Evolutionary conservation across 2,113 vertebrate genomes (phyloP).

Genomic region (Oryzias woworae): DNA sequence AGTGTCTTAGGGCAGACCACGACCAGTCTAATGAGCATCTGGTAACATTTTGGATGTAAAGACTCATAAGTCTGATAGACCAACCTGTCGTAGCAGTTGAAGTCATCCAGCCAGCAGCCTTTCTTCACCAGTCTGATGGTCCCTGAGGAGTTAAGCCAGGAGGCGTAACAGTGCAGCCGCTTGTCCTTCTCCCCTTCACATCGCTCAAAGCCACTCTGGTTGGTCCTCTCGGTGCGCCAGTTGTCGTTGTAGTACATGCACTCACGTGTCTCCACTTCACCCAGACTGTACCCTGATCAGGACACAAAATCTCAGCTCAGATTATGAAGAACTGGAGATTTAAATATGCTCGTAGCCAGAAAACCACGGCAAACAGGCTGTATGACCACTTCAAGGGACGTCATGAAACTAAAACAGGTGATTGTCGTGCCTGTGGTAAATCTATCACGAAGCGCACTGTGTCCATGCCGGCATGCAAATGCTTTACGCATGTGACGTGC

Average conservation of each 20-base stretch:
- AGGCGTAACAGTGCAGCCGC: slow-evolving; percentile 94
- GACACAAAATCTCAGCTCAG: slow-evolving; percentile 48
- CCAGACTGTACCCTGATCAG: slow-evolving; percentile 84
- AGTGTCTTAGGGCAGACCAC: too few relatives aligned
- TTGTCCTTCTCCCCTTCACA: slow-evolving; percentile 97
- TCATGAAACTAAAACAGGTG: too few relatives aligned
- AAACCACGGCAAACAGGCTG: too few relatives aligned
- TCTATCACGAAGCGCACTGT: too few relatives aligned
- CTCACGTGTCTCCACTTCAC: slow-evolving; percentile 90
- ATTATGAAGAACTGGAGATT: slow-evolving; percentile 36
- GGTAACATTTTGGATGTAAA: slow-evolving; percentile 10
- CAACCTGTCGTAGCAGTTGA: slow-evolving; percentile 98
- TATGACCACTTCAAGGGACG: too few relatives aligned
- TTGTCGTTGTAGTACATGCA: slow-evolving; percentile 97
- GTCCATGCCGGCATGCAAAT: too few relatives aligned
- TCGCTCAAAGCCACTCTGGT: slow-evolving; percentile 93
- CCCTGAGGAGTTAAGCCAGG: slow-evolving; percentile 97
- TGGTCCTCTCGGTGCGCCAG: slow-evolving; percentile 94
- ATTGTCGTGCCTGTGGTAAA: too few relatives aligned
- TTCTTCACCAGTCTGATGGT: slow-evolving; percentile 96
- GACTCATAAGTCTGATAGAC: slow-evolving; percentile 9
- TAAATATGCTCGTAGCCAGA: too few relatives aligned
- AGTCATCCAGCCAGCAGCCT: slow-evolving; percentile 98
- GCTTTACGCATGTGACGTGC: too few relatives aligned
- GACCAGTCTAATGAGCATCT: too few relatives aligned